phyloP scores from a whole-genome alignment of 2,888 invertebrate species.

The Dynastes tityus region DNA sequence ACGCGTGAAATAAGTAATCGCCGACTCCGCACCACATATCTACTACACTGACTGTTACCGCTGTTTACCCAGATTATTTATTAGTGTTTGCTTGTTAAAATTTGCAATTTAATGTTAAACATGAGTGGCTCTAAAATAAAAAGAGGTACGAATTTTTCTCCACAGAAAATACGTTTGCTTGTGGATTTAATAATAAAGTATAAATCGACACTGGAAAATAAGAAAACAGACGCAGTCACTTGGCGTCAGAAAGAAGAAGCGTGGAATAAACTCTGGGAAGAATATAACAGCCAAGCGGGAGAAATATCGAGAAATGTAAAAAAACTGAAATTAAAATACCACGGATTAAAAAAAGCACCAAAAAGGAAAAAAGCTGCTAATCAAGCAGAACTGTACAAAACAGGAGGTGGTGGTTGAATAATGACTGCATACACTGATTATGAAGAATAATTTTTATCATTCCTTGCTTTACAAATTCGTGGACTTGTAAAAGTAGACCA shows the following conservation, averaged over 20 bases:
- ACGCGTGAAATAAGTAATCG: too few species aligned
- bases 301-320: slow-evolving; percentile 16
- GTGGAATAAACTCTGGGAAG: slow-evolving; percentile 22
- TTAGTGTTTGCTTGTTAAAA: slow-evolving; percentile 1
- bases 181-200: slow-evolving; percentile 20
- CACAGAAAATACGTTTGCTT: slow-evolving; percentile 3
- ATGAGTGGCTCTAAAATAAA: slow-evolving; percentile 6
- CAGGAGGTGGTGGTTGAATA: neutral
- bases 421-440: slow-evolving; percentile 6
- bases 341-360: neutral
- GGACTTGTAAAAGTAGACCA: slow-evolving; percentile 15
- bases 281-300: slow-evolving; percentile 12
- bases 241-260: neutral
- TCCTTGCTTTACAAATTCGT: neutral
- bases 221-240: neutral
- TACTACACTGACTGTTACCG: too few species aligned
- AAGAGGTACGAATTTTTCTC: slow-evolving; percentile 23
- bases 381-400: slow-evolving; percentile 8
- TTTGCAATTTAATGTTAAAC: slow-evolving; percentile 1
- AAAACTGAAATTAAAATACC: slow-evolving; percentile 18
- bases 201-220: slow-evolving; percentile 16
- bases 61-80: neutral
- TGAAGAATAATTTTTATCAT: slow-evolving; percentile 7
- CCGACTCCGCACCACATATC: too few species aligned
- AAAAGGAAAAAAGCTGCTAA: slow-evolving; percentile 4